These are phyloP conservation scores for Acanthopleura granulata DNA, from an alignment of 2,888 invertebrate species.

Conservation along the genomic window DNA sequence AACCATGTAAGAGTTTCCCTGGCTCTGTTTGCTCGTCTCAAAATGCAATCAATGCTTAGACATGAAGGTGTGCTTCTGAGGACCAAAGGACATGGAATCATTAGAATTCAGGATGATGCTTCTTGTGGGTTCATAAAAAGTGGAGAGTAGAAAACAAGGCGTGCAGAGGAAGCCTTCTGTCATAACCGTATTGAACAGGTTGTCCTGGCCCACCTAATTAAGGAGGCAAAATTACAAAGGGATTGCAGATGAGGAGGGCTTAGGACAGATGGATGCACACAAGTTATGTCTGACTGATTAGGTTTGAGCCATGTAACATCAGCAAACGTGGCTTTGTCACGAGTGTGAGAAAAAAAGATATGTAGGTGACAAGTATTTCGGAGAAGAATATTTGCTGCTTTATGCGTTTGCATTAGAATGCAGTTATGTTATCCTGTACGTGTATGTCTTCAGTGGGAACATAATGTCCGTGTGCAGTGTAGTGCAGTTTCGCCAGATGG, in stretches of 20 bases:
- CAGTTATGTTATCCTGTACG: too few relatives aligned
- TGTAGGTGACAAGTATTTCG: too few relatives aligned
- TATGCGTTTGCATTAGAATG: too few relatives aligned
- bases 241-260: background rate
- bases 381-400: too few relatives aligned
- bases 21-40: background rate
- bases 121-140: background rate
- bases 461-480: too few relatives aligned
- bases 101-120: background rate
- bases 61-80: conserved; percentile 8
- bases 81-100: background rate
- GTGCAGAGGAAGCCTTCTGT: background rate
- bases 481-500: too few relatives aligned
- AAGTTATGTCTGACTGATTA: background rate
- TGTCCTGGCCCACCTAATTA: background rate
- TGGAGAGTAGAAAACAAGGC: background rate
- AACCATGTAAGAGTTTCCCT: background rate
- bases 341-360: background rate
- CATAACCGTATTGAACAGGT: background rate
- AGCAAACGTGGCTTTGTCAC: background rate
- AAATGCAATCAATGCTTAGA: conserved; percentile 11
- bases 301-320: background rate
- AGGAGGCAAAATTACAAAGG: background rate
- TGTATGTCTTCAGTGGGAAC: too few relatives aligned
- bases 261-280: background rate